Conservation (phyloP, 2,113 vertebrate genomes). For the Equus przewalskii region DNA sequence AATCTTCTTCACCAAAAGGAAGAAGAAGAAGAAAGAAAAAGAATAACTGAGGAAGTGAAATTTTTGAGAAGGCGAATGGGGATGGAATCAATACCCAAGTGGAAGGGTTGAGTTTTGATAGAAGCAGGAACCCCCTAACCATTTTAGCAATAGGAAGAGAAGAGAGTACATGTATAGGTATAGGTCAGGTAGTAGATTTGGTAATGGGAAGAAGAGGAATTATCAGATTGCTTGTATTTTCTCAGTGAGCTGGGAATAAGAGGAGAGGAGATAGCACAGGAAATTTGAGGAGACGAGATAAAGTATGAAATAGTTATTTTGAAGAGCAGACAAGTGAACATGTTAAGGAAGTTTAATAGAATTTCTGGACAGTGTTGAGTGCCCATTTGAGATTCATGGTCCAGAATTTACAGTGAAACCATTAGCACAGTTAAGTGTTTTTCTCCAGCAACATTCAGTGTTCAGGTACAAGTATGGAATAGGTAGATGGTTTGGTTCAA, state of each 20-base stretch:
- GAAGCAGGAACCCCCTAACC: neutral
- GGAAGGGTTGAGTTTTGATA: conserved; percentile 8
- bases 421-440: neutral
- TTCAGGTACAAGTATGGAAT: neutral
- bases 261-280: neutral
- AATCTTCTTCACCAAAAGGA: too few species aligned
- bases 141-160: neutral
- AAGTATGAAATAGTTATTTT: conserved; percentile 42
- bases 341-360: conserved; percentile 13
- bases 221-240: neutral
- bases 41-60: neutral
- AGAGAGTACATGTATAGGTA: neutral
- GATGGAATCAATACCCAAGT: neutral
- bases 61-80: neutral
- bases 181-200: neutral
- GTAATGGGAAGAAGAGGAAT: neutral
- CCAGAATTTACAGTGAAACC: neutral
- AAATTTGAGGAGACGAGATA: conserved; percentile 26
- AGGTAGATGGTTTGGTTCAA: neutral
- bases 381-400: conserved; percentile 30
- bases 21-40: neutral
- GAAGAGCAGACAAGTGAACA: neutral
- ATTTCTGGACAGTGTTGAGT: neutral
- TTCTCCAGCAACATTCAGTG: neutral
- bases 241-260: neutral